Conservation (phyloP, 2,797 vertebrate genomes). For the Corythornis leucogaster region DNA sequence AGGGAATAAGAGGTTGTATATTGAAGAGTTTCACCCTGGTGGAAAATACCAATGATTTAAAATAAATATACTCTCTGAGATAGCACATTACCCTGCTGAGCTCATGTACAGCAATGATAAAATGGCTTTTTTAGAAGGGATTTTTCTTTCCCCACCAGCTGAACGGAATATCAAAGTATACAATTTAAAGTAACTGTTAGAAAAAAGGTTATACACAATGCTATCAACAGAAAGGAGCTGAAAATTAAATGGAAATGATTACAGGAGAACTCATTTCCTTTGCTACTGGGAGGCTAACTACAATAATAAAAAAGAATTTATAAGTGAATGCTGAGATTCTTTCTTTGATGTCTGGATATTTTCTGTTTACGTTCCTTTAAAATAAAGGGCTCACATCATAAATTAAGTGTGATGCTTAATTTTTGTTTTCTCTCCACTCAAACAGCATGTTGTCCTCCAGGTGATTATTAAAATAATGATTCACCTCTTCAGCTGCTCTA, state of each 20-base stretch:
- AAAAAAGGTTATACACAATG: conserved; percentile 41
- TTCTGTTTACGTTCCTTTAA: conserved; percentile 23
- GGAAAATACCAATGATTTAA: conserved; percentile 52
- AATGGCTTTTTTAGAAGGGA: conserved; percentile 30
- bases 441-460: conserved; percentile 4
- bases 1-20: neutral
- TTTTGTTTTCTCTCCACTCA: conserved; percentile 36
- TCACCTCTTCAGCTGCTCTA: neutral
- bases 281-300: conserved; percentile 50
- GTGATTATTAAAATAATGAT: conserved; percentile 22
- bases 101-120: conserved; percentile 45
- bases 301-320: conserved; percentile 35
- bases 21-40: conserved; percentile 22
- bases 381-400: neutral
- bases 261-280: conserved; percentile 47
- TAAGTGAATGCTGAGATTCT: conserved; percentile 30
- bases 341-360: conserved; percentile 28
- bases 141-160: conserved; percentile 37
- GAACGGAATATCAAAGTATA: conserved; percentile 54
- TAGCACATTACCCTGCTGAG: conserved; percentile 25
- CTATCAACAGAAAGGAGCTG: conserved; percentile 49
- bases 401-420: conserved; percentile 48
- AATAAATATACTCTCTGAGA: conserved; percentile 29
- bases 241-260: conserved; percentile 68
- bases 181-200: conserved; percentile 43